Conservation (phyloP, 2,113 vertebrate genomes). For the Cyphomyrus discorhynchus region DNA sequence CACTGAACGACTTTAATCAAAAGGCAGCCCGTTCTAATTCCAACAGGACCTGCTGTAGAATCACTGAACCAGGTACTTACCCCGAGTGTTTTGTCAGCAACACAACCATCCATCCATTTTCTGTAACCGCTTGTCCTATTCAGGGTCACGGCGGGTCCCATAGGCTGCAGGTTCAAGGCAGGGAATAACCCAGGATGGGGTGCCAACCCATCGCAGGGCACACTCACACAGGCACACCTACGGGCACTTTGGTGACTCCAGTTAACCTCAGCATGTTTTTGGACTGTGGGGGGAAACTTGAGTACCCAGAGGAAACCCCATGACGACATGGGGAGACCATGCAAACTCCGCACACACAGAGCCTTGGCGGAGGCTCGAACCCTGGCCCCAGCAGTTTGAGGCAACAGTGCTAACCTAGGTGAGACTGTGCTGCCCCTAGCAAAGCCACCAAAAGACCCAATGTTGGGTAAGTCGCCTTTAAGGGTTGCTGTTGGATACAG, state of each 20-base stretch:
- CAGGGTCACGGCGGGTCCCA: not conserved
- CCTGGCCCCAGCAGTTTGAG: not conserved
- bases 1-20: not conserved
- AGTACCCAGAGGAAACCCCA: not conserved
- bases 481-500: not conserved
- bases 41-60: not conserved
- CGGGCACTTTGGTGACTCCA: not conserved
- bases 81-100: not conserved
- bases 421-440: too few species aligned
- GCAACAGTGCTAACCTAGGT: not conserved
- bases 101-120: not conserved
- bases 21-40: not conserved
- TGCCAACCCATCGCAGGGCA: not conserved
- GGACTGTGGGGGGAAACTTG: not conserved
- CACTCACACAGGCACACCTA: not conserved
- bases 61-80: not conserved
- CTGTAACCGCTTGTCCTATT: not conserved
- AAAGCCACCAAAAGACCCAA: not conserved
- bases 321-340: not conserved
- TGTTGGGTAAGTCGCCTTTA: not conserved
- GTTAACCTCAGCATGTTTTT: not conserved
- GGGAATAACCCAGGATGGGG: not conserved
- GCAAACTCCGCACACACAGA: not conserved
- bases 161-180: not conserved
- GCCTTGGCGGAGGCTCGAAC: not conserved